Base-by-base conservation (phyloP, 2,888 invertebrate genomes). In the Orthosia gothica region DNA sequence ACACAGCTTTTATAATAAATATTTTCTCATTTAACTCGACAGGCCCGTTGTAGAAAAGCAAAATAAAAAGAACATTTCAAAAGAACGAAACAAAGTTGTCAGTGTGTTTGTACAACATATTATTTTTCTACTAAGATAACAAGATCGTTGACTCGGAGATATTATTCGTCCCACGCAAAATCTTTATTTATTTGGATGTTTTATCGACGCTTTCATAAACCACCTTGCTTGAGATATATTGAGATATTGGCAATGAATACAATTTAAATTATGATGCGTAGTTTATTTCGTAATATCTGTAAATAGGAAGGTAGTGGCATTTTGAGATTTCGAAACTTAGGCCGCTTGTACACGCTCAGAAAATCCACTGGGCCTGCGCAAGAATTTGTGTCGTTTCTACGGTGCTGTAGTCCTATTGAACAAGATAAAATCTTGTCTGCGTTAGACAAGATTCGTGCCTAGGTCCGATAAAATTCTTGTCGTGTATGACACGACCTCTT, bases 21-120 rank as follows among this genome's bases (percentile, higher is more conserved):
- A 49, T 67, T 57, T 70, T 81, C 20, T 72, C 23, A 62, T 76
- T 81, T n/a, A 71, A 40, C 80, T 40, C 18, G 62, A 76, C 59
- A 57, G 32, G 45, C 23, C 45, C 49, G 78, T 78, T 69, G 26
- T 26, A 62, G 61, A 76, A 54, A 58, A 18, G 18, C 2, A 49
- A 79, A 68, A 72, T 23, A 69, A 69, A 62, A 65, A 65, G 9
- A 66, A 62, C 52, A 18, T 55, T 64, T 68, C 57, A 57, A 57
- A 58, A 20, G 23, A 61, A 18, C 32, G 9, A 52, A 65, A 58
- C 15, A 15, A n/a, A 67, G 20, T 71, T 78, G 57, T 65, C 68
- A 76, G 23, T 20, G 15, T 58, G 26, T 45, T 69, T 32, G 23
- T 15, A 59, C 57, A 65, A 76, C 57, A 63, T 66, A 62, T 81